phyloP scores from a whole-genome alignment of 2,888 invertebrate species.

The Prionchulus punctatus region DNA sequence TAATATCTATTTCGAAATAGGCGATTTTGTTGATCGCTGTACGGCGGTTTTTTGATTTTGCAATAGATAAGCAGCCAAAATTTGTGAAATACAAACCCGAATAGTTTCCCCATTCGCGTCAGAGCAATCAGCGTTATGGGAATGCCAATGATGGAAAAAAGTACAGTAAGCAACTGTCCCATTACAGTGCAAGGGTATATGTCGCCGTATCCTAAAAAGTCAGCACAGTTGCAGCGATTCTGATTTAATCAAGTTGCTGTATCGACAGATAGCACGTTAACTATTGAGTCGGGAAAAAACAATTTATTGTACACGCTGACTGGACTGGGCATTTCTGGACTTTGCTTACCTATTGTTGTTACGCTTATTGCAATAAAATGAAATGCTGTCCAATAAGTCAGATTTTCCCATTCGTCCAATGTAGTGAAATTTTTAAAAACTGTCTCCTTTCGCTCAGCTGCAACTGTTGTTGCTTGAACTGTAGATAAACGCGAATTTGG shows the following conservation, averaged over 20 bases:
- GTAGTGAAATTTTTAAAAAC: too few species aligned
- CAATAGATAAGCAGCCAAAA: neutral
- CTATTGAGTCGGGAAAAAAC: too few species aligned
- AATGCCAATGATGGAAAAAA: neutral
- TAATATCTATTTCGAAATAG: neutral
- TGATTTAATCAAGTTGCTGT: too few species aligned
- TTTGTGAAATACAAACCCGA: neutral
- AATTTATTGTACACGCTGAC: too few species aligned
- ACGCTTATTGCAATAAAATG: neutral
- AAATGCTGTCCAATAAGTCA: neutral
- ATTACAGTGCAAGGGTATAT: neutral
- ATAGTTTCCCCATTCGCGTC: neutral
- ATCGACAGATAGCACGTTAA: too few species aligned
- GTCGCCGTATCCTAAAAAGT: slow-evolving; percentile 5
- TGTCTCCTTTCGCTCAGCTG: too few species aligned
- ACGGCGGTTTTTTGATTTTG: neutral
- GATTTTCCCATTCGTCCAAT: neutral
- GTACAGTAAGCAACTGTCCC: neutral
- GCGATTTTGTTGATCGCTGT: neutral
- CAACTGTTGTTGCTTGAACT: too few species aligned
- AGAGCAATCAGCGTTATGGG: neutral
- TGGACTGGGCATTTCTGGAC: too few species aligned
- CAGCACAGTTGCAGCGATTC: too few species aligned
- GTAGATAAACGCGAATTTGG: too few species aligned
- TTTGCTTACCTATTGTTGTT: neutral